A percentile compares a stretch with the other conserved stretches of the same genome.
Conservation (phyloP, 2,888 invertebrate species). For the Halictus quadricinctus region DNA sequence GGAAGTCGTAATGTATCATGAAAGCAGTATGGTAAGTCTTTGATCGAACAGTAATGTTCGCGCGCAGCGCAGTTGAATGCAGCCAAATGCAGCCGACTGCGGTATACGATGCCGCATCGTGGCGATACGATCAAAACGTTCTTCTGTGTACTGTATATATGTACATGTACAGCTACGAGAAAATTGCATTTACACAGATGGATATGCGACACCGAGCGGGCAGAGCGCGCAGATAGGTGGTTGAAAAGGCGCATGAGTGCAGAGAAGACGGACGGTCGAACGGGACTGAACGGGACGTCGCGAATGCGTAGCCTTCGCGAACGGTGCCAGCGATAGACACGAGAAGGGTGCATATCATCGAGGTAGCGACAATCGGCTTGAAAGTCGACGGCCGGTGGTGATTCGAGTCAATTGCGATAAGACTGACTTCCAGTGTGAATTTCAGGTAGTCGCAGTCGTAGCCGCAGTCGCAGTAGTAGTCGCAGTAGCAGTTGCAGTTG, state of each 20-base stretch:
- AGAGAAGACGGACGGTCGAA: not conserved
- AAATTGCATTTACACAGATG: not conserved
- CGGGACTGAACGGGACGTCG: not conserved
- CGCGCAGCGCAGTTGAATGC: not conserved
- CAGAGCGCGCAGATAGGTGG: not conserved
- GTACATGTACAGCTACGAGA: not conserved
- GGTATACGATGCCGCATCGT: conserved; percentile 6
- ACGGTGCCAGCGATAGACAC: not conserved
- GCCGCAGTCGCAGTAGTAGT: not conserved
- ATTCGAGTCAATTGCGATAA: not conserved
- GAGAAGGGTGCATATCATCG: not conserved
- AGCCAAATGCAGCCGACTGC: not conserved
- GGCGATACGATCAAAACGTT: not conserved
- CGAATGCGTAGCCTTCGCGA: not conserved
- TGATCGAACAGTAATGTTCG: too few species aligned
- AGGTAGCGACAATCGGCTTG: not conserved
- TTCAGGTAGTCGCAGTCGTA: not conserved
- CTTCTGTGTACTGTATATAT: not conserved
- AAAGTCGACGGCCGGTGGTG: conserved; percentile 13
- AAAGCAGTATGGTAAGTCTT: too few species aligned
- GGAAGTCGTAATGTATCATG: too few species aligned
- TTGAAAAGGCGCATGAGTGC: not conserved
- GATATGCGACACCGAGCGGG: not conserved
- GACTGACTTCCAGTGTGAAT: not conserved
- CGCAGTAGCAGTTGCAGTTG: not conserved